Evolutionary conservation across 2,888 invertebrate genomes (phyloP).

Genomic region (Leptothorax acervorum): DNA sequence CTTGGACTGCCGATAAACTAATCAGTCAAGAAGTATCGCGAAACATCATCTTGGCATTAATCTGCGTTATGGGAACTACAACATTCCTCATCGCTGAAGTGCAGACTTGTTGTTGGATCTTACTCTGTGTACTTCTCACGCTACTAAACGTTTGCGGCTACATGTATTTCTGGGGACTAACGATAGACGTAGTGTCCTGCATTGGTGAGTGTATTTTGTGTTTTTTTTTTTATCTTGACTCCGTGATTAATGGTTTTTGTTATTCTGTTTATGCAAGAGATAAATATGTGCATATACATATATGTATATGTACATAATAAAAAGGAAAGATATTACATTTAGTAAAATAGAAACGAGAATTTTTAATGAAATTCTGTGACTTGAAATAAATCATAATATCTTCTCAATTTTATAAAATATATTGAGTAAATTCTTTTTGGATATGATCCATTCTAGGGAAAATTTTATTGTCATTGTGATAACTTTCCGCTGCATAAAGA

Average conservation of each 20-base stretch:
- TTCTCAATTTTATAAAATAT: background rate
- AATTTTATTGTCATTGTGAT: background rate
- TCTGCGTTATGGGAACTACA: conserved; percentile 93
- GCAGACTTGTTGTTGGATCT: conserved; percentile 92
- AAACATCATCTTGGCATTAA: conserved; percentile 91
- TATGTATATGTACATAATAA: too few relatives aligned
- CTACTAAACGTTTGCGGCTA: conserved; percentile 91
- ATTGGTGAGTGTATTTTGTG: conserved; percentile 87
- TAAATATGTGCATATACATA: background rate
- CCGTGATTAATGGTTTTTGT: background rate
- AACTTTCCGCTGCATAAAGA: background rate
- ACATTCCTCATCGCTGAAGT: conserved; percentile 91
- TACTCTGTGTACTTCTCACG: conserved; percentile 91
- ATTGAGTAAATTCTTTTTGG: too few relatives aligned
- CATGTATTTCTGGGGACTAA: conserved; percentile 93
- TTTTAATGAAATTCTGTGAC: background rate
- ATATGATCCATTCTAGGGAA: background rate
- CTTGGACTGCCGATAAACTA: conserved; percentile 93
- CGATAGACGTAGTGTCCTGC: conserved; percentile 93
- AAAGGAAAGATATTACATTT: background rate
- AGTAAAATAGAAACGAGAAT: background rate
- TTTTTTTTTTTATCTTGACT: background rate
- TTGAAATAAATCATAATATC: background rate
- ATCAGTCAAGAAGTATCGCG: conserved; percentile 92
- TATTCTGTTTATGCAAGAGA: background rate